Evolutionary conservation across 2,888 invertebrate species (phyloP), one percentile per base, ranked within the genome.

Genomic region (Drosophila prostipennis): DNA sequence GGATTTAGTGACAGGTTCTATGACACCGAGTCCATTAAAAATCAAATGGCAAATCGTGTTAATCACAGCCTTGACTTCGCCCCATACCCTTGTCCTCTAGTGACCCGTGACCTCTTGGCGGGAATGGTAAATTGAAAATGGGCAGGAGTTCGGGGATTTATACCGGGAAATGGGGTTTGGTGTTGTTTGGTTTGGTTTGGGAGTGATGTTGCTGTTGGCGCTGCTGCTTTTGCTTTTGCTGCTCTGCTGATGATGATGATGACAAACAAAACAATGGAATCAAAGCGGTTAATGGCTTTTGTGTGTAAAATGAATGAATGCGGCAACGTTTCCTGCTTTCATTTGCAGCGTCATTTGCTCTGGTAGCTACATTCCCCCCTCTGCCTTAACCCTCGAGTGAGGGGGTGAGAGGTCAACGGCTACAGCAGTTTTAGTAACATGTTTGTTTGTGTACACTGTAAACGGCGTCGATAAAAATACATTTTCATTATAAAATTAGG

Each of bases 261-360:
- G 82, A 70, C 80, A 86, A 82, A 86, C 84, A 80, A 84, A 84
- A 86, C 84, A 86, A 85, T 86, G 59, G 79, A 79, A 86, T 84
- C 84, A 85, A 81, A 82, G 84, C 84, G 79, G 67, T 86, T 85
- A 85, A 85, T 85, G 84, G 84, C 84, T 84, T 85, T 85, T 85
- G 84, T 85, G 84, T 85, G 84, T 86, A 77, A 80, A 84, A 79
- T 80, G 86, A 84, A 83, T 86, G 86, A 63, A 65, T 65, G 65
- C 53, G 53, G 63, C 80, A 55, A 80, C 72, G 86, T 85, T 85
- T 85, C 84, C 84, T 68, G 84, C 86, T 86, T 86, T 85, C 84
- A 86, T 85, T 85, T 85, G 79, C 86, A 81, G 80, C 83, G 74
- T 81, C 83, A 83, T 83, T 84, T 84, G 80, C 79, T 76, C 65